Evolutionary conservation across 2,888 invertebrate genomes (phyloP), one percentile per base, ranked within the genome.

Genomic region (Lamproptera curius): DNA sequence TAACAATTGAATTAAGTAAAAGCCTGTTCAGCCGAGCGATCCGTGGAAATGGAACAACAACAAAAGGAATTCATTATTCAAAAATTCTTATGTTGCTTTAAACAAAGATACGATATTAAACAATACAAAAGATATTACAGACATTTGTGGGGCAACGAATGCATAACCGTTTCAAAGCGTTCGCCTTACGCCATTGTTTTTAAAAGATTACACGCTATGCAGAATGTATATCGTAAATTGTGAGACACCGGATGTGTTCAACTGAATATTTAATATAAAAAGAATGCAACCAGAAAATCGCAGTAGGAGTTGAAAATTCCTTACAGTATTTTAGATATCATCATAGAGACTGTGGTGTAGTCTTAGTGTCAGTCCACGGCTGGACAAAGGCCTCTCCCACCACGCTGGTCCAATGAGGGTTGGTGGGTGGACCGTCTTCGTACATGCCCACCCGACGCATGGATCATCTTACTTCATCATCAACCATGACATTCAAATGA

Each of bases 91-190:
- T 28, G 28, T 9, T 28, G 28, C 28, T 20, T 9, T 34, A 28
- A 13, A 28, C 34, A 41, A 35, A 41, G 46, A 36, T 36, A 41
- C 35, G 14, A 26, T 41, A 26, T 16, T 20, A n/a, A n/a, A 26
- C 26, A 34, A 39, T 39, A 34, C 36, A 41, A 35, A 36, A 41
- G 34, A 41, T 10, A 36, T 28, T 35, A 28, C 17, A 35, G 41
- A 41, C 13, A 36, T 40, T 41, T 36, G 41, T 41, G 36, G 35
- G 40, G 36, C 17, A 28, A 36, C 35, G 36, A 36, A 41, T 36
- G 36, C 46, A 17, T 46, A 41, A 46, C 36, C 2, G 17, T 41
- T 41, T 41, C 41, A 46, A 40, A 34, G 17, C 13, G 33, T 46
- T 46, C 36, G 34, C 36, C 35, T 46, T 28, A 28, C 13, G 35